Percentiles rank a stretch among this genome's conserved stretches.
Evolutionary conservation across 1,140 invertebrate species (phyloP).

Genomic region (Asobara japonica): DNA sequence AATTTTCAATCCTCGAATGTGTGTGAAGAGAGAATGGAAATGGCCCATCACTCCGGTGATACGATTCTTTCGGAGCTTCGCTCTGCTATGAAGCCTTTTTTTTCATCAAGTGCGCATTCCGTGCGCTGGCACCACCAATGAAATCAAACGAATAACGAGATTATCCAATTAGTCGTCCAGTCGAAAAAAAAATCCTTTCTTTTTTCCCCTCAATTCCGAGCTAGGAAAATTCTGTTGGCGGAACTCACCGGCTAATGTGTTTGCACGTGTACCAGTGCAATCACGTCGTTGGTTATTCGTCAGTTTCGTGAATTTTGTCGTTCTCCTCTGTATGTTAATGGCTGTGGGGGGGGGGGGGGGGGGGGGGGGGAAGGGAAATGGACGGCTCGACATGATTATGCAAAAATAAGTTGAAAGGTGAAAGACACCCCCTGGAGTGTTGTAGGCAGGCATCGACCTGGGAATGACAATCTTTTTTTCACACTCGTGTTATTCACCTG

Average conservation of each 20-base stretch:
- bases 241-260: neutral
- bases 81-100: no score
- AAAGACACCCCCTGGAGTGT: neutral
- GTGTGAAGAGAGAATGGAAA: no score
- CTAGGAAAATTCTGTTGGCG: neutral
- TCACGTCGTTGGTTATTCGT: neutral
- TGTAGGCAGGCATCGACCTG: neutral
- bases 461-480: neutral
- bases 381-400: neutral
- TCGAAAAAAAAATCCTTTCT: neutral
- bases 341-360: no score
- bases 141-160: neutral
- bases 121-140: neutral
- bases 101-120: neutral
- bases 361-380: no score
- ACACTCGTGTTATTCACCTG: slow-evolving; percentile 9
- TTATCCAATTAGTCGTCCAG: neutral
- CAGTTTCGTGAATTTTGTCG: no score
- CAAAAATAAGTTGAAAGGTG: neutral
- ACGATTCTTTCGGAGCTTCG: no score
- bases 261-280: neutral
- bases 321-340: neutral
- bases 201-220: neutral
- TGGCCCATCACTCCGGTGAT: no score
- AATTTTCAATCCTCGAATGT: no score